phyloP scores from a whole-genome alignment of 2,797 vertebrate genomes.

The Vireo griseus region DNA sequence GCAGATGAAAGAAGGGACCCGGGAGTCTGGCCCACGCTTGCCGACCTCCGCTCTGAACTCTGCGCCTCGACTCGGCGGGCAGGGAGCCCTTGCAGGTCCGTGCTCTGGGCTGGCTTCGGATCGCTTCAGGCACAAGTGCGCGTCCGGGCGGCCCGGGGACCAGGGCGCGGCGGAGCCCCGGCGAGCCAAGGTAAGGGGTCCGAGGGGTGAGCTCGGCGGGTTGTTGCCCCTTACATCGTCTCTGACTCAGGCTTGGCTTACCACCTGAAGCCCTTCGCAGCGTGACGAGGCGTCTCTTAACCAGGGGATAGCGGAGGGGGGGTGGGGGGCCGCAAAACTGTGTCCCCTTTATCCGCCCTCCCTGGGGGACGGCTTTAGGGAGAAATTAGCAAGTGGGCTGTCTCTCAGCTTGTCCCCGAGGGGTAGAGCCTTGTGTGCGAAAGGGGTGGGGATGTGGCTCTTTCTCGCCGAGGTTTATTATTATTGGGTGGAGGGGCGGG shows the following conservation, averaged over 20 bases:
- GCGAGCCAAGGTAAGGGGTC: not conserved
- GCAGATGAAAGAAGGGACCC: not conserved
- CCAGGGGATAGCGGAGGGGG: accelerated
- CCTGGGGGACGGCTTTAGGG: not conserved
- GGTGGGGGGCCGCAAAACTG: not conserved
- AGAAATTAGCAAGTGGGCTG: not conserved
- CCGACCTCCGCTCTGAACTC: not conserved
- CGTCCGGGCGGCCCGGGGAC: not conserved
- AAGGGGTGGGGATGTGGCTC: constrained; percentile 45
- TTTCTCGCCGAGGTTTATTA: constrained; percentile 34
- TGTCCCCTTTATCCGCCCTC: not conserved
- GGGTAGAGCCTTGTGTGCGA: not conserved
- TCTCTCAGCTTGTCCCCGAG: not conserved
- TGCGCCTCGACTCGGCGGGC: not conserved
- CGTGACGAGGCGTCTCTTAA: not conserved
- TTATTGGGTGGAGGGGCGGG: constrained; percentile 55
- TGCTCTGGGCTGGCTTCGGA: not conserved
- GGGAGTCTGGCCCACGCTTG: no score
- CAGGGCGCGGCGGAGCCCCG: not conserved
- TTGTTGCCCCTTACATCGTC: not conserved
- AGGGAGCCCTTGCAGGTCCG: not conserved
- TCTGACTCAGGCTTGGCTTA: not conserved
- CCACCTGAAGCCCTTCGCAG: not conserved
- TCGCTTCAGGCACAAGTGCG: not conserved
- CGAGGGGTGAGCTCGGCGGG: not conserved